phyloP scores from a whole-genome alignment of 2,888 invertebrate species.

The Tetanocera ferruginea region DNA sequence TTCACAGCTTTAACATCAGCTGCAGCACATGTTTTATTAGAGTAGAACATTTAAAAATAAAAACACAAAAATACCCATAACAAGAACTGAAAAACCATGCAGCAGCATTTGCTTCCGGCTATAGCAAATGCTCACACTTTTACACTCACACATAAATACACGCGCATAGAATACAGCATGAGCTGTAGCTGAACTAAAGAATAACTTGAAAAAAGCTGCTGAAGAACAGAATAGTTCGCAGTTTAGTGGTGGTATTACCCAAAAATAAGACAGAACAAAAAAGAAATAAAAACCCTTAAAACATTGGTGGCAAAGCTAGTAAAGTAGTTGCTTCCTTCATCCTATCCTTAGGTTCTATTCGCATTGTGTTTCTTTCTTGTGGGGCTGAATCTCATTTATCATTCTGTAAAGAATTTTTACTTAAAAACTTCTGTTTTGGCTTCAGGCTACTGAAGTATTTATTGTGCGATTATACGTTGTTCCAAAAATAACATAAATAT shows the following conservation, averaged over 20 bases:
- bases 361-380: not conserved
- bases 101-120: slow-evolving; percentile 2
- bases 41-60: not conserved
- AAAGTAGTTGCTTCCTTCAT: not conserved
- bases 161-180: not conserved
- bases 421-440: slow-evolving; percentile 29
- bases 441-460: slow-evolving; percentile 32
- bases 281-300: not conserved
- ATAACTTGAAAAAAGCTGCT: not conserved
- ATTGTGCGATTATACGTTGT: slow-evolving; percentile 29
- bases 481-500: not conserved
- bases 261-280: not conserved
- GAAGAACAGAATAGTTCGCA: slow-evolving; percentile 1
- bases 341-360: not conserved
- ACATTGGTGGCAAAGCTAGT: not conserved
- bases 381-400: slow-evolving; percentile 34
- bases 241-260: not conserved
- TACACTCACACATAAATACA: not conserved
- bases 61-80: too few species aligned
- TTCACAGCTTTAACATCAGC: too few species aligned
- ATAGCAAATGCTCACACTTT: not conserved
- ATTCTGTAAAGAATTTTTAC: slow-evolving; percentile 33
- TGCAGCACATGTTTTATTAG: not conserved
- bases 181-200: not conserved
- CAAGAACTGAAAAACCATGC: not conserved